Base-by-base conservation (phyloP, 2,888 invertebrate species). In the Caenorhabditis afra region DNA sequence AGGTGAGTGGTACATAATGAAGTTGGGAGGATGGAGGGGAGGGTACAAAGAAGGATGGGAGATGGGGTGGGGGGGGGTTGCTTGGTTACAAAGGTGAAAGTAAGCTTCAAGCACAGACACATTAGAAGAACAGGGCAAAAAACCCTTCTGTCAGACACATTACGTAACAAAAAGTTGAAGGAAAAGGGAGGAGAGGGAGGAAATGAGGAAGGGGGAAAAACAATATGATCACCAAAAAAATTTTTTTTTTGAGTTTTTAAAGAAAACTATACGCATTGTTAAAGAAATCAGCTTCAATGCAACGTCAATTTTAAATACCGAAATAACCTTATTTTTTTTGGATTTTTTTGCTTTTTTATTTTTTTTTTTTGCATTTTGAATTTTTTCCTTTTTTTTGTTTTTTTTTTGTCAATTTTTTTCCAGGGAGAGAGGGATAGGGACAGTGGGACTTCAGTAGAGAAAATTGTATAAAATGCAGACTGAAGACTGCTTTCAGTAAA, bases 301-400 rank as follows among this genome's bases (percentile, higher is more conserved):
- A 68, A 55, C 49, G 16, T 23, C 71, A 71, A 71, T 71, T 71
- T 71, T 71, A 57, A 47, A 64, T 64, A 71, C 71, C 71, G 64
- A 50, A 18, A 20, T 8, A 8, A 14, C 14, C 14, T 41, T 41
- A 8, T 53, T 66, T 64, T 64, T 64, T 39, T n/a, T 10, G 14
- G 18, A 29, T 64, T 67, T 57, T 35, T 57, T n/a, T 50, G 49
- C 58, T 67, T 37, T 67, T 57, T 37, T 11, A 23, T 23, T 41
- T 66, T 50, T 62, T 50, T 29, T 49, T 41, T 57, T 57, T 62
- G n/a, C n/a, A n/a, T 64, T 64, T 49, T 35, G 14, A 20, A 47
- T 35, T 35, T 71, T 71, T 62, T 49, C 10, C 52, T 64, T 64
- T 62, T 55, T 53, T 14, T 39, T 41, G 49, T 67, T 57, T 55